phyloP scores from a whole-genome alignment of 2,888 invertebrate genomes.

The Thecophora atra region DNA sequence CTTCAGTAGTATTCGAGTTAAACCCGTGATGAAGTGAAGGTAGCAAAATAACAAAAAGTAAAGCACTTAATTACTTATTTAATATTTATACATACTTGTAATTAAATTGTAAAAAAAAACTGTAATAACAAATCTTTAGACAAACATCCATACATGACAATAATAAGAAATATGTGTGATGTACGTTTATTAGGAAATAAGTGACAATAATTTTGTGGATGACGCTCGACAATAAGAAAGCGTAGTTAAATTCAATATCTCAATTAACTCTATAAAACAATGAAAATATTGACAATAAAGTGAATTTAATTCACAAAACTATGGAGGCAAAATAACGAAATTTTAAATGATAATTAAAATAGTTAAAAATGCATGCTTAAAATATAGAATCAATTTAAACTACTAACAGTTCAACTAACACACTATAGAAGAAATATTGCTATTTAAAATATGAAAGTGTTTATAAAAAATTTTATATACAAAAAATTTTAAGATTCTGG shows the following conservation, averaged over 20 bases:
- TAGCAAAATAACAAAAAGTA: neutral
- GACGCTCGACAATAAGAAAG: conserved; percentile 54
- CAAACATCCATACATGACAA: conserved; percentile 29
- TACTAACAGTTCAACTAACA: neutral
- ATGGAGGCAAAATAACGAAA: conserved; percentile 34
- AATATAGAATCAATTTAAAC: neutral
- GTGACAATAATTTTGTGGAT: conserved; percentile 44
- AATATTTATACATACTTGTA: no score
- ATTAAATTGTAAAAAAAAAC: conserved; percentile 38
- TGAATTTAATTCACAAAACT: conserved; percentile 30
- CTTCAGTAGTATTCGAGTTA: no score
- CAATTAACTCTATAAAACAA: conserved; percentile 45
- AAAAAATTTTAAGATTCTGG: neutral
- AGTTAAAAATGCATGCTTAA: neutral
- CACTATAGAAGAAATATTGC: conserved; percentile 16
- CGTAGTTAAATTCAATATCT: conserved; percentile 46
- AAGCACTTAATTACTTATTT: conserved; percentile 3
- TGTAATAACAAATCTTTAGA: conserved; percentile 29
- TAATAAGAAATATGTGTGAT: neutral
- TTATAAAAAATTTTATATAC: conserved; percentile 8
- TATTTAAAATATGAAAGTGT: conserved; percentile 29
- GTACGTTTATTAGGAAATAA: conserved; percentile 41
- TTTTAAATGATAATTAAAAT: conserved; percentile 21
- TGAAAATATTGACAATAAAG: conserved; percentile 47
- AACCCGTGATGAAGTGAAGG: no score